Evolutionary conservation across 2,113 vertebrate genomes (phyloP).

Genomic region (Daphoenositta chrysoptera): DNA sequence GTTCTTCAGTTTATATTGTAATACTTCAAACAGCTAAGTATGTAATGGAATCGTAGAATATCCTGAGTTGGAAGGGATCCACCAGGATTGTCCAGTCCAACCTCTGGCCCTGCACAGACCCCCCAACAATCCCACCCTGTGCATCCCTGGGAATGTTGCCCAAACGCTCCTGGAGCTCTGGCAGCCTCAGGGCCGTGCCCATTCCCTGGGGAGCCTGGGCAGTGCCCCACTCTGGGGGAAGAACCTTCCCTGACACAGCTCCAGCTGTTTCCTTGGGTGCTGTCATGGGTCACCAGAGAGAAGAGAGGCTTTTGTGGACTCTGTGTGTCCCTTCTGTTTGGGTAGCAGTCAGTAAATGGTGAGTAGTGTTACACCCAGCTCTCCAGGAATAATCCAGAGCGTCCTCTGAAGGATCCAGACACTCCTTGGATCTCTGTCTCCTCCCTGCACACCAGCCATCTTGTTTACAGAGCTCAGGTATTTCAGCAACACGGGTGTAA

Average conservation of each 20-base stretch:
- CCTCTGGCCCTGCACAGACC: background rate
- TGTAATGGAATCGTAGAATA: background rate
- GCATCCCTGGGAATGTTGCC: background rate
- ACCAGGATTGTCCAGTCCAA: background rate
- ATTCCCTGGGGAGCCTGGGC: background rate
- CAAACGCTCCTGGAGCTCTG: background rate
- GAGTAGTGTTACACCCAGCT: background rate
- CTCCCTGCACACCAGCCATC: background rate
- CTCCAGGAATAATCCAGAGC: background rate
- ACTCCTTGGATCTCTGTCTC: background rate
- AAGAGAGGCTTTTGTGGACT: background rate
- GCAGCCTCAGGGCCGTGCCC: background rate
- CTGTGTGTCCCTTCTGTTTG: background rate
- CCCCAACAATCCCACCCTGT: background rate
- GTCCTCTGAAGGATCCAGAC: background rate
- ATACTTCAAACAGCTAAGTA: background rate
- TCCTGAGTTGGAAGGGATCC: background rate
- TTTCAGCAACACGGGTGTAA: background rate
- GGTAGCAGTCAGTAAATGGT: background rate
- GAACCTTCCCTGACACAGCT: background rate
- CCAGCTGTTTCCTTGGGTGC: background rate
- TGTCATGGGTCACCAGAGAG: background rate
- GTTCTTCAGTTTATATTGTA: background rate
- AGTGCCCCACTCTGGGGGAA: background rate
- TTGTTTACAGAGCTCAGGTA: background rate